Evolutionary conservation across 2,113 vertebrate genomes (phyloP), one percentile per base, ranked within the genome.

Genomic region (Sceloporus undulatus): DNA sequence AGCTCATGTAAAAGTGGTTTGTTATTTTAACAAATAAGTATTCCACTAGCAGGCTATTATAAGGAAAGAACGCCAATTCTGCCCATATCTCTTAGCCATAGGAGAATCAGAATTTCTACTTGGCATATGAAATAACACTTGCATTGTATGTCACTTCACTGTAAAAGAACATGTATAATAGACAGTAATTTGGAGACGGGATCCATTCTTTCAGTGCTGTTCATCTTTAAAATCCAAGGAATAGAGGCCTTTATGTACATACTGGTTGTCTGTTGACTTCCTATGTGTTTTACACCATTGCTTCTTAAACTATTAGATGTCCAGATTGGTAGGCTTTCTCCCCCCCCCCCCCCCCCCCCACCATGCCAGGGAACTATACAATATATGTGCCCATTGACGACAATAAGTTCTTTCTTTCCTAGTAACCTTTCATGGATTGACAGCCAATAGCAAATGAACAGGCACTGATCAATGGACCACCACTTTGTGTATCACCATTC

Each of bases 61-160:
- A 84, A 86, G 14, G 90, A 25, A 0, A 16, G 76, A n/a, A 82
- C 40, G 77, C 87, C 76, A 88, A 66, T 86, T 56, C 23, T 90
- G 3, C 1, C 89, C 86, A 59, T 91, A 88, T 82, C 84, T n/a
- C 25, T 71, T 52, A 40, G 59, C 38, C 1, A 40, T 84, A 62
- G 34, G 70, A 95, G 91, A 91, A 92, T 89, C 25, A 42, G 59
- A 91, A 92, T 91, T 94, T 86, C 84, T 85, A 71, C 78, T 13
- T 14, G 93, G 54, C 80, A 1, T 92, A 86, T 85, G 5, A 0
- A 27, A 85, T 79, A 1, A 21, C 82, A 83, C 89, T 82, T 90
- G 88, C 89, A 62, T 76, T 4, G 16, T 14, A 62, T 65, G 82
- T 91, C 79, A 83, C 86, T 87, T 83, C 29, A 83, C 87, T 90